These are phyloP conservation scores for Colossoma macropomum DNA, from an alignment of 2,113 vertebrate species.

Conservation along the genomic window DNA sequence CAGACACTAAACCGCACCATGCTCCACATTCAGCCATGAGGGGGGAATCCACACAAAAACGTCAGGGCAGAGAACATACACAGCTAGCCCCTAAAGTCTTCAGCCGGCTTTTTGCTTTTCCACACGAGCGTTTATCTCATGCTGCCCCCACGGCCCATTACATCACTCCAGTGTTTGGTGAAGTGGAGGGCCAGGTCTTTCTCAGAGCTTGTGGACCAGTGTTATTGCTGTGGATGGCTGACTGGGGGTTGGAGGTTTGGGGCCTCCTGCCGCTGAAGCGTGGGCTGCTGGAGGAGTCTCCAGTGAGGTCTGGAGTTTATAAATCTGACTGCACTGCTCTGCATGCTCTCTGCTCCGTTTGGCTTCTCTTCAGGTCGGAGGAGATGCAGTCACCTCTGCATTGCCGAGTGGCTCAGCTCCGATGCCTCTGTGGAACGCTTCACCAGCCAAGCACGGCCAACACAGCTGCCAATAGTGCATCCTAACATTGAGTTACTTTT, in stretches of 20 bases:
- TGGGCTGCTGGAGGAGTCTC: conserved; percentile 44
- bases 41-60: conserved; percentile 37
- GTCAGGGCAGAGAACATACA: conserved; percentile 4
- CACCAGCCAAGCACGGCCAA: conserved; percentile 25
- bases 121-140: conserved; percentile 38
- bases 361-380: conserved; percentile 67
- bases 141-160: conserved; percentile 60
- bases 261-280: conserved; percentile 27
- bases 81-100: conserved; percentile 22
- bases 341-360: conserved; percentile 63
- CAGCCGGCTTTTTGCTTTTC: conserved; percentile 33
- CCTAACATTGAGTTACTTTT: conserved; percentile 15
- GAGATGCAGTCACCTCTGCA: conserved; percentile 68
- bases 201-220: conserved; percentile 47
- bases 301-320: conserved; percentile 66
- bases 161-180: conserved; percentile 50
- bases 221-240: conserved; percentile 57
- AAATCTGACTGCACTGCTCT: conserved; percentile 64
- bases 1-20: conserved; percentile 29
- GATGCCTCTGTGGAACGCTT: conserved; percentile 23
- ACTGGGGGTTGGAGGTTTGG: conserved; percentile 16
- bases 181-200: conserved; percentile 24
- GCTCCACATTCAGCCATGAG: conserved; percentile 35
- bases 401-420: conserved; percentile 21
- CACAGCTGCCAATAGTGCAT: background rate